A percentile compares a stretch with the other conserved stretches of the same genome.
phyloP scores from a whole-genome alignment of 2,797 vertebrate genomes.

The Gallinago stenura region DNA sequence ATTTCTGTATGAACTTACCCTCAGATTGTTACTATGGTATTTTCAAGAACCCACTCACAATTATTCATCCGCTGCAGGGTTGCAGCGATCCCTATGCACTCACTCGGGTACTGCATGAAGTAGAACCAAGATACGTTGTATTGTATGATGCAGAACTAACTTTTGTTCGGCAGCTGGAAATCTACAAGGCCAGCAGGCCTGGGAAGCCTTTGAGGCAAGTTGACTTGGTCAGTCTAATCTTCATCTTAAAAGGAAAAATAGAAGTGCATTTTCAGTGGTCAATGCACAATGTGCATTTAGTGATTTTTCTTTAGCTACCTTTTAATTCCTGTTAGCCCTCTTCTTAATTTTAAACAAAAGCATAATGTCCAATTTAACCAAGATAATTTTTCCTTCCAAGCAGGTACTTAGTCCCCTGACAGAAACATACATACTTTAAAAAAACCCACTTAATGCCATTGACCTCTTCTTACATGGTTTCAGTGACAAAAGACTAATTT shows the following conservation, averaged over 20 bases:
- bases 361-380: neutral
- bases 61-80: slow-evolving; percentile 92
- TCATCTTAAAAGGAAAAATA: neutral
- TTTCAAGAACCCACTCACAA: slow-evolving; percentile 89
- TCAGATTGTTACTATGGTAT: slow-evolving; percentile 91
- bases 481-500: neutral
- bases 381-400: neutral
- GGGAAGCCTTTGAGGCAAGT: slow-evolving; percentile 90
- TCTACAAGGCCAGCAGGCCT: slow-evolving; percentile 90
- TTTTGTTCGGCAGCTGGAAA: slow-evolving; percentile 94
- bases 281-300: neutral
- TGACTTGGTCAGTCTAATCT: neutral
- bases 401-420: neutral
- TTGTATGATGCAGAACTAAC: slow-evolving; percentile 93
- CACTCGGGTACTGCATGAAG: slow-evolving; percentile 90
- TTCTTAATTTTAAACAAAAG: neutral
- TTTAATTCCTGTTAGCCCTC: neutral
- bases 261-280: neutral
- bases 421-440: neutral
- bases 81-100: slow-evolving; percentile 92
- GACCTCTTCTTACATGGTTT: neutral
- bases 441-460: neutral
- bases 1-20: slow-evolving; percentile 82
- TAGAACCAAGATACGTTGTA: slow-evolving; percentile 92
- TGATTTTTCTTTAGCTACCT: neutral